Evolutionary conservation across 2,797 vertebrate species (phyloP).

Genomic region (Takifugu ocellatus): DNA sequence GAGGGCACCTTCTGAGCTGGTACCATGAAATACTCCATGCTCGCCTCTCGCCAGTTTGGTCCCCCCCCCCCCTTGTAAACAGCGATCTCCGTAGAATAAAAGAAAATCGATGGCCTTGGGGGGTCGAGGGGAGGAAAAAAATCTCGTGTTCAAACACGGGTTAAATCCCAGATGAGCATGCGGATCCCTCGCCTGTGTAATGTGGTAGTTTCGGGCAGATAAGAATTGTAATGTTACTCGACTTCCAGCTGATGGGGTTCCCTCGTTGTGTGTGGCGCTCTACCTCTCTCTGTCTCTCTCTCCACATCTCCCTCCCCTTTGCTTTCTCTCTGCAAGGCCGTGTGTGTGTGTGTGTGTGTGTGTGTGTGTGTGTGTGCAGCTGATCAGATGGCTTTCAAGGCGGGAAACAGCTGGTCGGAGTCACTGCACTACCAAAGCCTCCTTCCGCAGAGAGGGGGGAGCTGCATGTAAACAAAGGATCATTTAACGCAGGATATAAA

Average conservation of each 20-base stretch:
- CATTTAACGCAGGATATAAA: constrained; percentile 69
- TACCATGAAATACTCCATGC: constrained; percentile 99
- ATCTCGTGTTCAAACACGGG: constrained; percentile 30
- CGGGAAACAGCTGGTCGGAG: constrained; percentile 99
- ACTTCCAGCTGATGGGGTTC: constrained; percentile 84
- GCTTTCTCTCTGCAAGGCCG: constrained; percentile 63
- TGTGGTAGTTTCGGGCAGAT: constrained; percentile 63
- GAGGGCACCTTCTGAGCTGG: constrained; percentile 96
- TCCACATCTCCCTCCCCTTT: constrained; percentile 43
- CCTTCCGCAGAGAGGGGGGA: constrained; percentile 80
- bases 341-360: constrained; percentile 66
- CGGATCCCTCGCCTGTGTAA: constrained; percentile 39
- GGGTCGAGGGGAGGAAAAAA: neutral
- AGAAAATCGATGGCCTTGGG: constrained; percentile 19
- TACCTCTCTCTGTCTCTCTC: constrained; percentile 44
- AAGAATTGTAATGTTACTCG: constrained; percentile 81
- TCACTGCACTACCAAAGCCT: constrained; percentile 81
- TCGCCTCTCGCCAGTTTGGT: constrained; percentile 77
- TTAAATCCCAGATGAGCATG: constrained; percentile 24
- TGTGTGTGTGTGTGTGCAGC: constrained; percentile 81
- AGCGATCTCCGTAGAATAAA: constrained; percentile 35
- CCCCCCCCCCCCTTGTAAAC: constrained; percentile 25
- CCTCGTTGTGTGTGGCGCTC: constrained; percentile 80
- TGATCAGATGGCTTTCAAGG: constrained; percentile 94
- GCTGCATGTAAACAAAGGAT: constrained; percentile 94